Conservation (phyloP, 1,140 invertebrate genomes). For the Drosophila busckii region DNA sequence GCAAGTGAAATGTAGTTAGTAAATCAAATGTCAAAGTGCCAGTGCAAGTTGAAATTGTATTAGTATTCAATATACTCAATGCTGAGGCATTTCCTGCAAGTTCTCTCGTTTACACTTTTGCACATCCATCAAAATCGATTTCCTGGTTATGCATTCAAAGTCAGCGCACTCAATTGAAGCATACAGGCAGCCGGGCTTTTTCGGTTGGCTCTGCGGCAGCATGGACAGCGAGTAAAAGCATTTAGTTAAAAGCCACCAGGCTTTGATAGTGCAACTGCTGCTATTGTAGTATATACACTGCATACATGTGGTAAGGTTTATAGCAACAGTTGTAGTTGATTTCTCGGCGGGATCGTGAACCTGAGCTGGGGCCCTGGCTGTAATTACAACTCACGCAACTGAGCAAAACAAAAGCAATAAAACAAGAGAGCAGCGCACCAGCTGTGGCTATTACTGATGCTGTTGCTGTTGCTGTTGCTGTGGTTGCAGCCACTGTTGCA, state of each 20-base stretch:
- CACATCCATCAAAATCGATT: slow-evolving; percentile 41
- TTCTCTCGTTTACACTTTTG: not conserved
- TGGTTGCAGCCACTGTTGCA: not conserved
- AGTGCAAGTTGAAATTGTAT: slow-evolving; percentile 14
- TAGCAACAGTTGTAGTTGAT: slow-evolving; percentile 59
- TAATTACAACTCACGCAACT: slow-evolving; percentile 57
- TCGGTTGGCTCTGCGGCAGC: not conserved
- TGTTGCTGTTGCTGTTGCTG: not conserved
- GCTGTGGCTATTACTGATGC: slow-evolving; percentile 1
- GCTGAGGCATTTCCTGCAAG: not conserved
- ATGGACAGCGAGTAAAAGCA: too few species aligned
- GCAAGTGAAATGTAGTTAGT: too few species aligned
- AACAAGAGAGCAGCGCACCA: slow-evolving; percentile 33
- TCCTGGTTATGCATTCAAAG: slow-evolving; percentile 45
- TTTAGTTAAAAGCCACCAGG: too few species aligned
- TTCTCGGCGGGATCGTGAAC: slow-evolving; percentile 47
- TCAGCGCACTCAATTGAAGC: slow-evolving; percentile 33
- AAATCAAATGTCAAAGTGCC: too few species aligned
- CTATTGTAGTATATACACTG: slow-evolving; percentile 9
- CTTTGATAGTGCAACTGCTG: slow-evolving; percentile 1
- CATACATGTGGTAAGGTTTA: slow-evolving; percentile 17
- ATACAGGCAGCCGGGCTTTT: not conserved
- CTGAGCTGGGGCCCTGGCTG: slow-evolving; percentile 19
- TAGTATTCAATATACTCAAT: slow-evolving; percentile 9
- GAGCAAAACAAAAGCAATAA: slow-evolving; percentile 62